These are phyloP conservation scores for Calliopsis andreniformis DNA, from an alignment of 1,140 invertebrate species.

Conservation along the genomic window DNA sequence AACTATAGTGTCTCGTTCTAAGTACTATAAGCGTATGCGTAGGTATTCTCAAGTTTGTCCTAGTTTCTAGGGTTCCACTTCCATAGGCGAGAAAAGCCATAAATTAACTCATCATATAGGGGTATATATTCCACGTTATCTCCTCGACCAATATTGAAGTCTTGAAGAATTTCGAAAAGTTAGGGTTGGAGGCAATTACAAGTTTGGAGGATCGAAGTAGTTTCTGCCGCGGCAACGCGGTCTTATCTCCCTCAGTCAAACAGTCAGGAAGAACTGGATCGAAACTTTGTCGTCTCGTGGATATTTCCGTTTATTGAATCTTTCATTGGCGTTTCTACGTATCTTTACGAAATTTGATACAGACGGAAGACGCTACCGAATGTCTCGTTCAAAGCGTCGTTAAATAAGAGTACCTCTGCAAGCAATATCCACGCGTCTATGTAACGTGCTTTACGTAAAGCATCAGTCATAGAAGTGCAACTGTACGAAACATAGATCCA, in stretches of 20 bases:
- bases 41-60: no score
- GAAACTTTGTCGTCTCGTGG: not conserved
- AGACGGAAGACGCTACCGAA: not conserved
- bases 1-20: no score
- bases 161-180: not conserved
- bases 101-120: no score
- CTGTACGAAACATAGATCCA: not conserved
- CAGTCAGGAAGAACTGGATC: not conserved
- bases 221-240: not conserved
- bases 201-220: not conserved
- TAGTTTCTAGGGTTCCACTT: no score
- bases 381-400: constrained; percentile 17
- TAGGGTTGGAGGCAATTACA: constrained; percentile 2
- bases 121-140: constrained; percentile 1
- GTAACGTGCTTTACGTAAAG: constrained; percentile 2
- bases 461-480: not conserved
- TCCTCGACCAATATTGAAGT: not conserved
- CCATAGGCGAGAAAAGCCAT: no score
- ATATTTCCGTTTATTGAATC: constrained; percentile 10
- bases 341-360: not conserved
- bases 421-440: not conserved
- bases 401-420: constrained; percentile 4
- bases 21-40: no score
- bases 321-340: not conserved
- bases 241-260: constrained; percentile 10